phyloP scores from a whole-genome alignment of 2,113 vertebrate genomes.

The Leptosomus discolor region DNA sequence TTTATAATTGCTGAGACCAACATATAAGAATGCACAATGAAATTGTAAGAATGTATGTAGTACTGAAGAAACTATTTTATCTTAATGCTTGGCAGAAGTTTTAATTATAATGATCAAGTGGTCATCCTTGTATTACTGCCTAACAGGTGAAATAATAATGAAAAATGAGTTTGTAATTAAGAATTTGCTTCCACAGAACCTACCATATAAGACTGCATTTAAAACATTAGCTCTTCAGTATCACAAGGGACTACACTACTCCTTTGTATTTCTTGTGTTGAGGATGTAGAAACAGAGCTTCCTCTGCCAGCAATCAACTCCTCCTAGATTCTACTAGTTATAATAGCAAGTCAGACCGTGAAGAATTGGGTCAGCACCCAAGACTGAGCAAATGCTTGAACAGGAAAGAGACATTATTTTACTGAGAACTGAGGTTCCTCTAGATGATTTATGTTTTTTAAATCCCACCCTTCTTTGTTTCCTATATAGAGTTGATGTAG shows the following conservation, averaged over 20 bases:
- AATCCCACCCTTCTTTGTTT: neutral
- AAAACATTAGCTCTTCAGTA: neutral
- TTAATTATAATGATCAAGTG: neutral
- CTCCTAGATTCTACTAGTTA: neutral
- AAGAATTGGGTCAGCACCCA: neutral
- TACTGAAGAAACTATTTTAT: neutral
- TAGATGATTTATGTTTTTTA: neutral
- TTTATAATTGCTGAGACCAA: neutral
- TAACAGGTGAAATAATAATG: neutral
- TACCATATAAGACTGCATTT: neutral
- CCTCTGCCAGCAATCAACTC: neutral
- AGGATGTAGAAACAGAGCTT: neutral
- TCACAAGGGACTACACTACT: neutral
- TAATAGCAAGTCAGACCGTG: neutral
- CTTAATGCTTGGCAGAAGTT: neutral
- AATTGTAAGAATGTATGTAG: neutral
- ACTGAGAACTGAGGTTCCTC: neutral
- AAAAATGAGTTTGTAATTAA: neutral
- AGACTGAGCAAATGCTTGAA: neutral
- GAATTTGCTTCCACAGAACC: neutral
- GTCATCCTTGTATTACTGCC: neutral
- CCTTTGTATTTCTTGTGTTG: neutral
- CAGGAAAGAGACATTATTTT: neutral
- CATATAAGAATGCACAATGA: neutral
- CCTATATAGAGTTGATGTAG: neutral